Evolutionary conservation across 2,113 vertebrate species (phyloP), one percentile per base, ranked within the genome.

Genomic region (Cyprinodon variegatus): DNA sequence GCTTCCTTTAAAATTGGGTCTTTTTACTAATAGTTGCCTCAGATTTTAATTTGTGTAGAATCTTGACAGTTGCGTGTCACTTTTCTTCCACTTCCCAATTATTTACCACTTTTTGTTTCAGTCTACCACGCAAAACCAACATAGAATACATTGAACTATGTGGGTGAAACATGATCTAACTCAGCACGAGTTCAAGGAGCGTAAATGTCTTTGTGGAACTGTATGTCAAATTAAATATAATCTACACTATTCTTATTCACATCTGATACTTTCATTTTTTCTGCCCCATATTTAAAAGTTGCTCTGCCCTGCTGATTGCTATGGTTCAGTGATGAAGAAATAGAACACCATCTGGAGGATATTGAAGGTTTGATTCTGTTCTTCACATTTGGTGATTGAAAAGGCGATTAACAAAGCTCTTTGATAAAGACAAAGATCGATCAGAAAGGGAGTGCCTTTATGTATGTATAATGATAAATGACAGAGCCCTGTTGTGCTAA

Each of bases 341-440:
- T 63, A 20, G 20, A 59, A 11, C 29, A 5, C 53, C n/a, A 61
- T 61, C 57, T 57, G 68, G 46, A 57, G 59, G 63, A 73, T 75
- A 68, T 60, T 14, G 36, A 12, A 72, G 15, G 41, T 70, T 39
- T 74, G 36, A 76, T 66, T 72, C 61, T 66, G 61, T 41, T 14
- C 57, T 64, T 79, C 11, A 29, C 22, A 3, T 85, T 62, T 1
- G 36, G 57, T 79, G 73, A 74, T 37, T 79, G 63, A 78, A 70
- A 46, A 38, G 63, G 3, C 39, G 46, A 75, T 85, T 79, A 70
- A 60, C 41, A 20, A 41, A 1, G 17, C 36, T 72, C 68, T 36
- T 71, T 48, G 68, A 86, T 72, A 50, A 43, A 70, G 57, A 77
- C 74, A 64, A 57, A 72, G 46, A 74, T 78, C 72, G 64, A 60